Evolutionary conservation across 1,140 invertebrate species (phyloP), one percentile per base, ranked within the genome.

Genomic region (Notospermus geniculatus): DNA sequence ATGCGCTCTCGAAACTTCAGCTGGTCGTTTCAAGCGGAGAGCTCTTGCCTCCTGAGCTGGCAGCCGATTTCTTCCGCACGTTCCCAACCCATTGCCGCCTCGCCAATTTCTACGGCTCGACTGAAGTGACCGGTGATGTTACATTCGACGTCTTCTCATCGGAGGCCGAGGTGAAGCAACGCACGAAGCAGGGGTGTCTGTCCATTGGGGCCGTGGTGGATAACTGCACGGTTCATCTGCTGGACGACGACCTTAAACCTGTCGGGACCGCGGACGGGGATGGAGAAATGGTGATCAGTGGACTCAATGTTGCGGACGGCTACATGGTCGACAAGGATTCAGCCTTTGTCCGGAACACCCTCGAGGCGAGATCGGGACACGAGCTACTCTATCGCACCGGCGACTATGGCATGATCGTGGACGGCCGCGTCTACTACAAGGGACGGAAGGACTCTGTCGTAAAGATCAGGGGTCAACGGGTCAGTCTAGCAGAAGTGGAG

Each of bases 91-190:
- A 83, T 1, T 77, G 82, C 86, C 88, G 60, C n/a, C 74, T 93
- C 9, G 90, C 88, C 53, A 95, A 95, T 72, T 93, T 93, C 74
- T 95, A 93, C 68, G 92, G 92, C 0, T 92, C 90, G 63, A 93
- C 92, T 0, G 92, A 95, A 78, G 86, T 91, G 11, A 90, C 90
- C 88, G 90, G 88, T 0, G 90, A 92, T 72, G 89, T 91, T 2
- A 90, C 89, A 0, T 91, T 85, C 69, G 84, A 88, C 56, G 67
- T 84, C 1, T 78, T 89, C 13, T 74, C 64, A 1, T 74, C 73
- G 7, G 19, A 59, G 25, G 77, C 82, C 1, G 87, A 92, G 61
- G 71, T 91, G 29, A 80, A 86, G 27, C 69, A 83, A 36, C 25
- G 19, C 9, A 50, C 46, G 9, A 27, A 23, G 19, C 4, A 50